These are phyloP conservation scores for Oreochromis niloticus DNA, from an alignment of 2,113 vertebrate species.

Conservation along the genomic window DNA sequence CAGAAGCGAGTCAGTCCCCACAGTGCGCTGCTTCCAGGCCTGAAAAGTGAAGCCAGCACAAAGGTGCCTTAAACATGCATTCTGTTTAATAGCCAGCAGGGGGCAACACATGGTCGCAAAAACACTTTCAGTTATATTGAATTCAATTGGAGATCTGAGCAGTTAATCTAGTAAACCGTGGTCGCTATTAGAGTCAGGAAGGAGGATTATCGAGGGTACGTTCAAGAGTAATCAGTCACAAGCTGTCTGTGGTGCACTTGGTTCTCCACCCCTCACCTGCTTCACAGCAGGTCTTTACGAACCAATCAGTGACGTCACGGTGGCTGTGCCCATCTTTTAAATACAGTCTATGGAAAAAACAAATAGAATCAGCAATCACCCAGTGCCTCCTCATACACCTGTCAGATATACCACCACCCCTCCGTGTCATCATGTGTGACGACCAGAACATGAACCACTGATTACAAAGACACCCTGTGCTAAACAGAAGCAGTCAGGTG, in stretches of 20 bases:
- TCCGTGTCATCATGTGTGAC: rapidly evolving
- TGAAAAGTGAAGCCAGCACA: not conserved
- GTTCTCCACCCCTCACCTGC: not conserved
- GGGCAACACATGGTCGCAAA: not conserved
- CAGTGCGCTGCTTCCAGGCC: not conserved
- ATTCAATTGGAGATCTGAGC: rapidly evolving
- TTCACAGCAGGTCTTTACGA: not conserved
- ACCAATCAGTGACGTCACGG: not conserved
- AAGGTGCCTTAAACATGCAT: not conserved
- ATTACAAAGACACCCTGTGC: rapidly evolving
- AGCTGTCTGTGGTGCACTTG: not conserved
- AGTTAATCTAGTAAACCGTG: rapidly evolving
- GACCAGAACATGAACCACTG: not conserved
- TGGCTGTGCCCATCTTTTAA: not conserved
- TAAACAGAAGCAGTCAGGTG: rapidly evolving
- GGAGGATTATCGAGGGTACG: not conserved
- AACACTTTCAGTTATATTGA: not conserved
- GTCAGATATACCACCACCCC: not conserved
- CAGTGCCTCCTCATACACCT: not conserved
- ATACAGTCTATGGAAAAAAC: not conserved
- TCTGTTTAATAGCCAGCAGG: not conserved
- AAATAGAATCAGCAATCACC: not conserved
- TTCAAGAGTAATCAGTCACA: not conserved
- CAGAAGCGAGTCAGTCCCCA: not conserved
- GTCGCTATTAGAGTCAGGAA: not conserved